A percentile compares a stretch with the other conserved stretches of the same genome.
Conservation (phyloP, 2,113 vertebrate genomes). For the Aptenodytes patagonicus region DNA sequence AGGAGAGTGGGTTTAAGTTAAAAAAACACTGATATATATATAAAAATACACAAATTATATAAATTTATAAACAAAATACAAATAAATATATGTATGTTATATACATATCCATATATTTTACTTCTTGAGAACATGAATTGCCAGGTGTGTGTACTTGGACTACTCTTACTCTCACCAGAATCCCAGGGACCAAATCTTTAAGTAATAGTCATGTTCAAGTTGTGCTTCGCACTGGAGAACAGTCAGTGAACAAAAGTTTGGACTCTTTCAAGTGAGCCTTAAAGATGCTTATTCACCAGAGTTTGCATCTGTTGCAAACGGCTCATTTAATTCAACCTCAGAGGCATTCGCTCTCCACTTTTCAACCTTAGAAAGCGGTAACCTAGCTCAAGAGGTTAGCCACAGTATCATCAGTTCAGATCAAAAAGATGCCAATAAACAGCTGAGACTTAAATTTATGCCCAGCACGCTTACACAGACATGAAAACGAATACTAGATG, state of each 20-base stretch:
- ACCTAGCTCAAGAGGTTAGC: conserved; percentile 34
- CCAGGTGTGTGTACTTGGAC: background rate
- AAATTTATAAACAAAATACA: background rate
- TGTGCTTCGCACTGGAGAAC: background rate
- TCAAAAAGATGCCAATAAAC: conserved; percentile 45
- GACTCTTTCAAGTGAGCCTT: background rate
- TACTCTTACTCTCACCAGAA: background rate
- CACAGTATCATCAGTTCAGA: conserved; percentile 50
- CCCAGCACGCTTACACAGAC: background rate
- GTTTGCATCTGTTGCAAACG: conserved; percentile 16
- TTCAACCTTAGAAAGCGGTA: conserved; percentile 24
- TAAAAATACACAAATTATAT: background rate
- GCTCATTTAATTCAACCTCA: conserved; percentile 46
- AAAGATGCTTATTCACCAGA: conserved; percentile 30
- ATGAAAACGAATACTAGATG: background rate
- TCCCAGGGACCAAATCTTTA: background rate
- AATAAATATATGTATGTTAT: background rate
- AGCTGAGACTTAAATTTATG: conserved; percentile 48
- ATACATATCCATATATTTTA: background rate
- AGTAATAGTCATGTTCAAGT: background rate
- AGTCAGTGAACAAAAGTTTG: conserved; percentile 6
- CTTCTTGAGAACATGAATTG: background rate
- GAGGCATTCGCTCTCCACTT: conserved; percentile 36
- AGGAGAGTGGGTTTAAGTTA: background rate
- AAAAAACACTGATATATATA: background rate